Evolutionary conservation across 2,888 invertebrate genomes (phyloP).

Genomic region (Boloria euphrosyne): DNA sequence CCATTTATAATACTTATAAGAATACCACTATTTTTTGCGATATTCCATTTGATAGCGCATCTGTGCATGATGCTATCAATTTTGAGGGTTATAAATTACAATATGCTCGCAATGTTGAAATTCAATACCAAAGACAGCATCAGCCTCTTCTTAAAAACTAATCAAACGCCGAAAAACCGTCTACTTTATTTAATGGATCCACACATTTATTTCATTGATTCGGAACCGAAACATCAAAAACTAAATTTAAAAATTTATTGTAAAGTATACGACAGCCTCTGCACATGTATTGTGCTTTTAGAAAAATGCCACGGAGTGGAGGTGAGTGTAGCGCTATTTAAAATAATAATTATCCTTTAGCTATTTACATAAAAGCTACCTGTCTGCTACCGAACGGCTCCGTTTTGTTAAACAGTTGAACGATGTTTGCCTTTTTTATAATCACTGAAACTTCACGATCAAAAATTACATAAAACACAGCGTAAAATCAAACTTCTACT

Average conservation of each 20-base stretch:
- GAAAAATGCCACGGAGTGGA: slow-evolving; percentile 56
- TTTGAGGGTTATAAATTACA: slow-evolving; percentile 50
- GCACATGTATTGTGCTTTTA: slow-evolving; percentile 53
- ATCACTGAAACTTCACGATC: too few relatives aligned
- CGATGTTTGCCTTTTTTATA: too few relatives aligned
- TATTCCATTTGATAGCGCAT: slow-evolving; percentile 54
- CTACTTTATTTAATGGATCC: slow-evolving; percentile 44
- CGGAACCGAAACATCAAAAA: slow-evolving; percentile 22
- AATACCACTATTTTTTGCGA: slow-evolving; percentile 53
- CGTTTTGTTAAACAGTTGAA: too few relatives aligned
- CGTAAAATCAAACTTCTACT: too few relatives aligned
- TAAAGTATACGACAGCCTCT: slow-evolving; percentile 56
- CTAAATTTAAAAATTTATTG: slow-evolving; percentile 51
- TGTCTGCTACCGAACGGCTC: too few relatives aligned
- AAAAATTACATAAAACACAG: too few relatives aligned
- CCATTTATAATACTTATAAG: slow-evolving; percentile 50
- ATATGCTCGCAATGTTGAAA: slow-evolving; percentile 41
- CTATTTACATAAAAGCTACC: too few relatives aligned
- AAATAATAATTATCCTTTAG: too few relatives aligned
- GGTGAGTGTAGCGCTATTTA: slow-evolving; percentile 38
- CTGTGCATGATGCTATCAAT: slow-evolving; percentile 50
- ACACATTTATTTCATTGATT: slow-evolving; percentile 45
- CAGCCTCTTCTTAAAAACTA: slow-evolving; percentile 30
- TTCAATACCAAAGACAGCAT: slow-evolving; percentile 31
- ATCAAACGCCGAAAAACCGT: slow-evolving; percentile 9